Conservation (phyloP, 35 echinoderm and acorn worm species). For the Apostichopus californicus region DNA sequence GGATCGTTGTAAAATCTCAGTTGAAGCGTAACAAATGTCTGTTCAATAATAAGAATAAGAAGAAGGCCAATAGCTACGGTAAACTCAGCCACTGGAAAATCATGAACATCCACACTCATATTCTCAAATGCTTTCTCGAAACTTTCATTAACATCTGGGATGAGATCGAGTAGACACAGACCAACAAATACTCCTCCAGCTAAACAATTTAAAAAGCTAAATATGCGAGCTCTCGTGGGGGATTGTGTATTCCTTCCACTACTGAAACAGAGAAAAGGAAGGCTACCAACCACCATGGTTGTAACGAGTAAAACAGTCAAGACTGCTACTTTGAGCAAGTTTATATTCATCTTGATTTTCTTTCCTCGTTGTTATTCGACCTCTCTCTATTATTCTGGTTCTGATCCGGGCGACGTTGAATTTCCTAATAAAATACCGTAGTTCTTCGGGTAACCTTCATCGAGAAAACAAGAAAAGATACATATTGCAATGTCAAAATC, state of each 20-base stretch:
- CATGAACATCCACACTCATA: not conserved
- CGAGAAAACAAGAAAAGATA: no score
- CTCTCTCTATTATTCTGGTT: not conserved
- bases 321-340: not conserved
- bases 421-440: no score
- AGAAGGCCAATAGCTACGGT: slow-evolving; percentile 71
- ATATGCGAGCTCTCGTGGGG: not conserved
- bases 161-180: slow-evolving; percentile 3
- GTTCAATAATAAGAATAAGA: slow-evolving; percentile 75
- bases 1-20: not conserved
- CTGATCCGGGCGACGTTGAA: no score
- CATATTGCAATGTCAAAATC: no score
- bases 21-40: slow-evolving; percentile 63
- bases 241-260: not conserved
- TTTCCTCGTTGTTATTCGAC: not conserved
- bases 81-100: slow-evolving; percentile 80
- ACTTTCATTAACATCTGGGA: not conserved
- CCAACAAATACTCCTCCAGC: slow-evolving; percentile 3
- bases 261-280: not conserved
- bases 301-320: not conserved
- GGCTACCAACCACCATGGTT: not conserved
- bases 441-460: no score
- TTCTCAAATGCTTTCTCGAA: slow-evolving; percentile 6
- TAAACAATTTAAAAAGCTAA: slow-evolving; percentile 39
- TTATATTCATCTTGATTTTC: not conserved